phyloP scores from a whole-genome alignment of 2,113 vertebrate species.

The Puma concolor region DNA sequence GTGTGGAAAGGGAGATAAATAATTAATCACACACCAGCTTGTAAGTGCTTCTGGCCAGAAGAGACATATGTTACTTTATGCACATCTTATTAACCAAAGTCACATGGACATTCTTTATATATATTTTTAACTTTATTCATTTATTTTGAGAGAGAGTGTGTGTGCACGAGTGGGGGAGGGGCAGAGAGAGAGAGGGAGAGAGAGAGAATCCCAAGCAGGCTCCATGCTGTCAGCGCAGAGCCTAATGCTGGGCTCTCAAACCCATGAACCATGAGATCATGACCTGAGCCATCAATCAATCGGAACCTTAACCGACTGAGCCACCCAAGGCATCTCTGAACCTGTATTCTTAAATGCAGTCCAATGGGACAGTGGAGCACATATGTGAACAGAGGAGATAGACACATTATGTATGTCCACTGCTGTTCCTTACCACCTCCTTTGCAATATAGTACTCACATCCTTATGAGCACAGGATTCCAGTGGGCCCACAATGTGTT shows the following conservation, averaged over 20 bases:
- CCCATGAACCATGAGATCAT: not conserved
- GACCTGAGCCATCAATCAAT: not conserved
- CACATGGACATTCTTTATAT: not conserved
- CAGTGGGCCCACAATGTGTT: not conserved
- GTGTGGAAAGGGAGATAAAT: not conserved
- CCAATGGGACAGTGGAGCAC: not conserved
- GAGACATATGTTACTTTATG: not conserved
- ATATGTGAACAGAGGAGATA: not conserved
- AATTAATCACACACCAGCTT: not conserved
- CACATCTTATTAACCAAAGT: constrained; percentile 6
- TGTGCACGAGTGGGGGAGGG: too few species aligned
- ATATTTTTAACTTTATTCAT: too few species aligned
- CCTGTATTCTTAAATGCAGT: not conserved
- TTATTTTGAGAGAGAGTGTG: too few species aligned
- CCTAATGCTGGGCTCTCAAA: not conserved
- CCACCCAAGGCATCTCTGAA: not conserved
- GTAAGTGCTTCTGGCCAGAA: not conserved
- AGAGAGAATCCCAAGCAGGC: too few species aligned
- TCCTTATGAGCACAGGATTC: not conserved
- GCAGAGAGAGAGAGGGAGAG: too few species aligned
- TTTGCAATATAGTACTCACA: not conserved
- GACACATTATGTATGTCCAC: too few species aligned
- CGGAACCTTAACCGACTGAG: not conserved
- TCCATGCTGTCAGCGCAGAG: too few species aligned
- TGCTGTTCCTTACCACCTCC: not conserved